phyloP scores from a whole-genome alignment of 1,140 invertebrate species.

The Drosophila asahinai region DNA sequence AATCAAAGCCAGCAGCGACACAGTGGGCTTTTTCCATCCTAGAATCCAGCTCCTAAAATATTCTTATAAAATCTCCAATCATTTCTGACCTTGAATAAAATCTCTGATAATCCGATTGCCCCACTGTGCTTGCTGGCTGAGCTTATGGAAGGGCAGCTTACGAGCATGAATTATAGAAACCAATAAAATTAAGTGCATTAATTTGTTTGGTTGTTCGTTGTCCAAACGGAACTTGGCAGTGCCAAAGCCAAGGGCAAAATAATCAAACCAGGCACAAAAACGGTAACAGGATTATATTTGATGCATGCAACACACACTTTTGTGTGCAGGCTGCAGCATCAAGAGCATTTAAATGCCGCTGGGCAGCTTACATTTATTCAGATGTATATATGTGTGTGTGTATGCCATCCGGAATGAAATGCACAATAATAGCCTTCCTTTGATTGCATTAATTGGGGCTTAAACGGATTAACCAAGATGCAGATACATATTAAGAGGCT shows the following conservation, averaged over 20 bases:
- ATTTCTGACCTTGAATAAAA: slow-evolving; percentile 41
- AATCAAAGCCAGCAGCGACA: slow-evolving; percentile 13
- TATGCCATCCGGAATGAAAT: slow-evolving; percentile 7
- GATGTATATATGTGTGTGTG: slow-evolving; percentile 4
- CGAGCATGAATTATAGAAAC: slow-evolving; percentile 67
- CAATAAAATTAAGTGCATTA: slow-evolving; percentile 80
- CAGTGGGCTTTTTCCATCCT: slow-evolving; percentile 1
- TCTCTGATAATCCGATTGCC: not conserved
- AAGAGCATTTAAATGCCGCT: slow-evolving; percentile 25
- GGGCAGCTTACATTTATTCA: slow-evolving; percentile 26
- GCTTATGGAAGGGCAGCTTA: slow-evolving; percentile 45
- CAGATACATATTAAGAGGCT: not conserved
- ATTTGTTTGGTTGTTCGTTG: slow-evolving; percentile 48
- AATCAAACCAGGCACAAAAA: slow-evolving; percentile 44
- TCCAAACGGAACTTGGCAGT: slow-evolving; percentile 35
- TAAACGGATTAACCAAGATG: slow-evolving; percentile 18
- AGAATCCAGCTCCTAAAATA: not conserved
- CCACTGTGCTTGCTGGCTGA: slow-evolving; percentile 9
- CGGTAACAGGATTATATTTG: slow-evolving; percentile 44
- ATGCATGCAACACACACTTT: slow-evolving; percentile 34
- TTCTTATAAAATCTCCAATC: not conserved
- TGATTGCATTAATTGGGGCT: slow-evolving; percentile 34
- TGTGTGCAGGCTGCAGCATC: slow-evolving; percentile 14
- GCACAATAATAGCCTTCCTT: slow-evolving; percentile 15
- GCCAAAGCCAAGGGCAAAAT: slow-evolving; percentile 54